Evolutionary conservation across 2,113 vertebrate genomes (phyloP), one percentile per base, ranked within the genome.

Genomic region (Holacanthus passer): DNA sequence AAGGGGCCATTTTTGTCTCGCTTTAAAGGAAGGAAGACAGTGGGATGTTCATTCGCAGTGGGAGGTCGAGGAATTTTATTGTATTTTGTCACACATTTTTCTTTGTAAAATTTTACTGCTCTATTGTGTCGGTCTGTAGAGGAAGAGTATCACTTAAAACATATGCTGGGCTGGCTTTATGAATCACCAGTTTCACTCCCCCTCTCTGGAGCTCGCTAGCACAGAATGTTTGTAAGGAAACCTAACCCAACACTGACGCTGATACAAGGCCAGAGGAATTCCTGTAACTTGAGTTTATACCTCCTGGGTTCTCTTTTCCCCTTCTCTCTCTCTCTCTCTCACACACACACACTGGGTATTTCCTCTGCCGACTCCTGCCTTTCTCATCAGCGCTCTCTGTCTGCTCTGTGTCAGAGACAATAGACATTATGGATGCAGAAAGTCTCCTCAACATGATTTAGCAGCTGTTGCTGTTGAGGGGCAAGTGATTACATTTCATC

Each of bases 251-350:
- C 86, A 53, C 89, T 72, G 89, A 90, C 55, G 86, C 89, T 88
- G 88, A 91, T 90, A 91, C 90, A 90, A 90, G 90, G 85, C 91
- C 86, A 77, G 89, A 92, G 91, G 92, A 92, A 94, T 93, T 93
- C 92, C 93, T 91, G 91, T 92, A 94, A 93, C 89, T 92, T 86
- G 87, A 92, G 90, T 93, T 94, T 94, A 88, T 91, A 91, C 90
- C 92, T 94, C 88, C 88, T 92, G 87, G 88, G 81, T 91, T 90
- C 87, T 89, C 84, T 78, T 69, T 85, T 73, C 67, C 69, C 71
- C 73, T 72, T 80, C 62, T 78, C 70, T 20, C 73, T 56, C 81
- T 48, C 76, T 60, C 56, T 58, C 79, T 66, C 35, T 37, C 77
- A 35, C 75, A 50, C 62, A 50, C 77, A 73, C 83, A 68, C 58